Evolutionary conservation across 2,113 vertebrate species (phyloP), one percentile per base, ranked within the genome.

Genomic region (Columba livia): DNA sequence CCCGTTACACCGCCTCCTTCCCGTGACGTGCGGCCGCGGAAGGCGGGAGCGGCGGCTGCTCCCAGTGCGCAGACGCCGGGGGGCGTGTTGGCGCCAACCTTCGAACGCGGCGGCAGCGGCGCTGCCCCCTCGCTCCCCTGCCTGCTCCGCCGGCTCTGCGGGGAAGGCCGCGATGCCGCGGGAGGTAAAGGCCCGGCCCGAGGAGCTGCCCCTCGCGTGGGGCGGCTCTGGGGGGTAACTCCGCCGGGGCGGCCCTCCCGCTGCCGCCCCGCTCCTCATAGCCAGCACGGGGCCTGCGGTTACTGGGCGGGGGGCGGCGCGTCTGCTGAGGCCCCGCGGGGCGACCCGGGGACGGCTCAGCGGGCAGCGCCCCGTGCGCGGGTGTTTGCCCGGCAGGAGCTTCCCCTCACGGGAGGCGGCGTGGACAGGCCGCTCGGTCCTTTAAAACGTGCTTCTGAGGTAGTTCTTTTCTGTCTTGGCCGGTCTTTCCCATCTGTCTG

Each of bases 131-230:
- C 26, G 25, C 29, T 29, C 24, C 25, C 18, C 14, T 2, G 11
- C 32, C 32, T 5, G 44, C 48, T 5, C 23, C 18, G 60, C 31
- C 11, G 32, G 6, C 28, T 10, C 8, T 9, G 24, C 15, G 10
- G 42, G 42, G 34, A 15, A 29, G 31, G 6, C 40, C 40, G 40
- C 11, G 44, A 44, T 13, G 85, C 79, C 23, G 74, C 44, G 44
- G 69, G 78, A 96, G 95, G 95, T 95, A 96, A 96, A 44, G 44
- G 44, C 44, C 44, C 44, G 44, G 44, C 44, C 44, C 44, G 44
- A 44, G 44, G 16, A 54, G 42, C 15, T 11, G 32, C 29, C 42
- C 66, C 20, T 42, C 48, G 25, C 4, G 74, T 6, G 64, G 25
- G 3, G 70, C 5, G 64, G 48, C 64, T 25, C 36, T 17, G 42